A percentile compares a stretch with the other conserved stretches of the same genome.
phyloP scores from a whole-genome alignment of 2,888 invertebrate species.

The Bhutanitis thaidina region DNA sequence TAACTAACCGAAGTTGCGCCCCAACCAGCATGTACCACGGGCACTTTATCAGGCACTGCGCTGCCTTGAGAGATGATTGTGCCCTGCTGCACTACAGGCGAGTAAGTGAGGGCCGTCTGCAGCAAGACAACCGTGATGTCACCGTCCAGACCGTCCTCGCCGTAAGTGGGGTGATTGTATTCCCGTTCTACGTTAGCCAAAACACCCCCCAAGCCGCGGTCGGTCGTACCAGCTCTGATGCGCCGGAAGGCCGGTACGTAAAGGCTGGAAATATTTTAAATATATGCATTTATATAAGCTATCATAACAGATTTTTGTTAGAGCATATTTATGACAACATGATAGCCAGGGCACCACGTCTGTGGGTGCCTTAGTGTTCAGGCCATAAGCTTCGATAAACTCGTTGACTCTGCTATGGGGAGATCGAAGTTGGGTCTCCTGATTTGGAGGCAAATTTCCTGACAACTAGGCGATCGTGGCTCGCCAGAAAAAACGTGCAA shows the following conservation, averaged over 20 bases:
- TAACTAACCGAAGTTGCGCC: constrained; percentile 39
- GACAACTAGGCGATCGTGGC: too few species aligned
- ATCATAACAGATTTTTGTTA: too few species aligned
- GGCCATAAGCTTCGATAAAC: too few species aligned
- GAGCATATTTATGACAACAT: too few species aligned
- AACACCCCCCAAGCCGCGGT: constrained; percentile 45
- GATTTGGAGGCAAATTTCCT: too few species aligned
- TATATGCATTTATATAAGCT: too few species aligned
- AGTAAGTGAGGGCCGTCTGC: constrained; percentile 25
- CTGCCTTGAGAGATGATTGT: constrained; percentile 29
- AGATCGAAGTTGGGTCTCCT: too few species aligned
- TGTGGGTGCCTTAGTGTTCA: too few species aligned
- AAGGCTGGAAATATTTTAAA: constrained; percentile 27
- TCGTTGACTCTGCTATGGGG: too few species aligned
- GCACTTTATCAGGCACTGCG: constrained; percentile 31
- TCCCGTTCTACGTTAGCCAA: constrained; percentile 28
- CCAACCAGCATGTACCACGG: constrained; percentile 49
- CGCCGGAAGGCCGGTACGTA: constrained; percentile 36
- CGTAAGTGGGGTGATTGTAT: constrained; percentile 44
- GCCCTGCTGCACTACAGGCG: constrained; percentile 30
- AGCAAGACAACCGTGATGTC: constrained; percentile 45
- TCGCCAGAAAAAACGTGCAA: too few species aligned
- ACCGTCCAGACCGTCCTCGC: constrained; percentile 30
- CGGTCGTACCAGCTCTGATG: constrained; percentile 46
- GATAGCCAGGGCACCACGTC: too few species aligned